Evolutionary conservation across 2,888 invertebrate species (phyloP).

Genomic region (Adela reaumurella): DNA sequence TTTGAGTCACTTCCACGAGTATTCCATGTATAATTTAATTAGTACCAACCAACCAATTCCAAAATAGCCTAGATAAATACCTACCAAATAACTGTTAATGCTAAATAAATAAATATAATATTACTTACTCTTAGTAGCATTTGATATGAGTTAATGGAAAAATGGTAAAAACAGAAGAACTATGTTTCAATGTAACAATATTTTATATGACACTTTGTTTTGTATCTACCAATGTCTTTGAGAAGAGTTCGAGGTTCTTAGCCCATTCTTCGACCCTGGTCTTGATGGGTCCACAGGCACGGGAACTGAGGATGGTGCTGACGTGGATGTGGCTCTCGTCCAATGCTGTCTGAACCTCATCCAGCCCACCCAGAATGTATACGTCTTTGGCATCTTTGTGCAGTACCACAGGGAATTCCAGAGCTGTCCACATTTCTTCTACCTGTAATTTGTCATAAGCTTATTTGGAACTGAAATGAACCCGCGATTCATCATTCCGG

Average conservation of each 20-base stretch:
- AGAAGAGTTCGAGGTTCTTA: conserved; percentile 71
- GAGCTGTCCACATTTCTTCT: conserved; percentile 77
- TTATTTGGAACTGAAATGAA: no score
- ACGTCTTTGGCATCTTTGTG: conserved; percentile 84
- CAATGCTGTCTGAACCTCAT: conserved; percentile 75
- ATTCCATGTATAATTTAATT: no score
- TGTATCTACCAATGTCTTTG: conserved; percentile 71
- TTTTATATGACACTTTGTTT: no score
- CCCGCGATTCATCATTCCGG: no score
- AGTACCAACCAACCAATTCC: no score
- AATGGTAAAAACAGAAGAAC: neutral
- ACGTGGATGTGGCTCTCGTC: conserved; percentile 87
- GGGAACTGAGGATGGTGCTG: conserved; percentile 81
- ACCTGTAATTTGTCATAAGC: no score
- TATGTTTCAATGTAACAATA: no score
- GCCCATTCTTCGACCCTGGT: conserved; percentile 80
- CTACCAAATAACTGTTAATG: no score
- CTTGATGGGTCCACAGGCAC: conserved; percentile 82
- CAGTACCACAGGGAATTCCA: conserved; percentile 71
- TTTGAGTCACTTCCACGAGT: no score
- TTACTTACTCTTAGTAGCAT: conserved; percentile 1
- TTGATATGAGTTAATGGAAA: neutral
- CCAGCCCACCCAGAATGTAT: conserved; percentile 77
- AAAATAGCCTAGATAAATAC: no score
- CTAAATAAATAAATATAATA: no score